Evolutionary conservation across 2,113 vertebrate species (phyloP), one percentile per base, ranked within the genome.

Genomic region (Thalassarche chlororhynchos): DNA sequence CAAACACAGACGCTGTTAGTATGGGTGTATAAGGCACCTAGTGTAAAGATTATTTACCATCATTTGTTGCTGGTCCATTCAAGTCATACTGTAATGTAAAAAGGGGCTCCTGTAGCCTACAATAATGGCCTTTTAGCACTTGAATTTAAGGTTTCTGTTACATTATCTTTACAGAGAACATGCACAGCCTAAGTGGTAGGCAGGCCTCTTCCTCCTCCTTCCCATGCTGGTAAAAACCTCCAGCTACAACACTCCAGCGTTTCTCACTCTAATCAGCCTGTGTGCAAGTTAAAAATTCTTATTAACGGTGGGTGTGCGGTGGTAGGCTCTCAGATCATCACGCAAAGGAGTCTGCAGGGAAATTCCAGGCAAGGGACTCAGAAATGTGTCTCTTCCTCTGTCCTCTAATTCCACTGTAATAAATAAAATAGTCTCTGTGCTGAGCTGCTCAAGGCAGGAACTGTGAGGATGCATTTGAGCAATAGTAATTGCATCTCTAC

Each of bases 241-340:
- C 18, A 66, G 52, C 29, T 66, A 0, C 40, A 84, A 9, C 8
- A 1, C 25, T 82, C 31, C 61, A 31, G 8, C 6, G 75, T 26
- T 58, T 42, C n/a, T 54, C 19, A 5, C n/a, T 40, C 17, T 32
- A 10, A 2, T 25, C 23, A 31, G 34, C 19, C 51, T 80, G 71
- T 17, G 17, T 54, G 54, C 24, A 46, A 34, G 36, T 23, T 28
- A 40, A 34, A 36, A 55, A 57, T n/a, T 8, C 7, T 14, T 40
- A 12, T 6, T 20, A 23, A 28, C 3, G 5, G 2, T 20, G 38
- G 58, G 25, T 0, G 10, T 52, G 46, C 1, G 0, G 12, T 44
- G 38, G 15, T 76, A 26, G 60, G 26, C 36, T 83, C 60, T 40
- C 31, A 25, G 14, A 6, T 47, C 36, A 8, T 16, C 46, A 14